phyloP scores from a whole-genome alignment of 2,888 invertebrate genomes.

The Tiliacea aurago region DNA sequence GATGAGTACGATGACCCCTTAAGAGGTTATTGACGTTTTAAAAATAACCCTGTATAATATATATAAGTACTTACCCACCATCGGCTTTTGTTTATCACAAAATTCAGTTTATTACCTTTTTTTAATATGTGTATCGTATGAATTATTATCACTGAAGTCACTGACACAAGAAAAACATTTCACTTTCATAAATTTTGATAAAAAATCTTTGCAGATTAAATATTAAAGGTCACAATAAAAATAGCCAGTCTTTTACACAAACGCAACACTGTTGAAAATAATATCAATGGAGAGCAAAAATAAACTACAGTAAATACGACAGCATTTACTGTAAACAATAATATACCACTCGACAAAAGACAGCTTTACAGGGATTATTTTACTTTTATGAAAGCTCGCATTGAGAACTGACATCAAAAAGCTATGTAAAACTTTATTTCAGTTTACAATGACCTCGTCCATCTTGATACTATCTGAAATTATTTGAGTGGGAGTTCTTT shows the following conservation, averaged over 20 bases:
- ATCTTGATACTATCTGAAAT: conserved; percentile 3
- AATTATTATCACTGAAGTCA: neutral
- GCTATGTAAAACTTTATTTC: conserved; percentile 3
- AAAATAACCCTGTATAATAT: no score
- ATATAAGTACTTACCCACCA: neutral
- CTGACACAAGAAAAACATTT: neutral
- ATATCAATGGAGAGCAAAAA: neutral
- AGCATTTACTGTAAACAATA: conserved; percentile 16
- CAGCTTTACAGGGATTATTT: conserved; percentile 11
- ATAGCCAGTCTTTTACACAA: conserved; percentile 1
- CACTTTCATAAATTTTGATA: neutral
- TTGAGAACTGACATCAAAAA: conserved; percentile 15
- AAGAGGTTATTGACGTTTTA: no score
- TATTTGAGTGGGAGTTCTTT: neutral
- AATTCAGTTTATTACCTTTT: no score
- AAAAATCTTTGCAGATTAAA: neutral
- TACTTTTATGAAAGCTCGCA: conserved; percentile 24
- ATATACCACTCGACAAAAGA: neutral
- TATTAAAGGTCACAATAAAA: neutral
- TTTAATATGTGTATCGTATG: neutral
- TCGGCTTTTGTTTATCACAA: neutral
- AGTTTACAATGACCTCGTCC: conserved; percentile 7
- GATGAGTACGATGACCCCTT: no score
- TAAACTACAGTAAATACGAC: neutral
- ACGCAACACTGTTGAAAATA: neutral